These are phyloP conservation scores for Oryzias sinensis DNA, from an alignment of 2,797 vertebrate genomes.

Conservation along the genomic window DNA sequence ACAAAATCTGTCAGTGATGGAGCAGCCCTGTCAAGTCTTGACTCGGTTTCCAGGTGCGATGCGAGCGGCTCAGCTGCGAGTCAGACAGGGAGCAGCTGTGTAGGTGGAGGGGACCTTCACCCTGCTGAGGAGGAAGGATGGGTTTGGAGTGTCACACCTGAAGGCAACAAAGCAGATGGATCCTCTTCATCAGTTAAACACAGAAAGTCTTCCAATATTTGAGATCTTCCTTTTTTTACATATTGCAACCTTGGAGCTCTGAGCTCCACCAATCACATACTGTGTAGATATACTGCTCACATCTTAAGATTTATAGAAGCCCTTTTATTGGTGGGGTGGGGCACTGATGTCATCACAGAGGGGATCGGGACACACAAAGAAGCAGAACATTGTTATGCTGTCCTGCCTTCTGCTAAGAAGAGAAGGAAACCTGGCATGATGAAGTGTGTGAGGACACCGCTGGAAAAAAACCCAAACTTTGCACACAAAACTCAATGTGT, in stretches of 20 bases:
- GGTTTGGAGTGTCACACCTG: conserved; percentile 33
- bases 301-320: too few relatives aligned
- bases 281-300: neutral
- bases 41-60: conserved; percentile 28
- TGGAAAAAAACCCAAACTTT: conserved; percentile 10
- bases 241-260: conserved; percentile 29
- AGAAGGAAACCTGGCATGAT: neutral
- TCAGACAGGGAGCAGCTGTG: conserved; percentile 38
- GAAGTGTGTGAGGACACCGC: conserved; percentile 6
- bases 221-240: conserved; percentile 18
- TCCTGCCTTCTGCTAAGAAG: conserved; percentile 10
- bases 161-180: conserved; percentile 23
- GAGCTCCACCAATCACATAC: neutral
- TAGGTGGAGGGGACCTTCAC: conserved; percentile 9
- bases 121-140: conserved; percentile 1
- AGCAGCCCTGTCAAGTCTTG: too few relatives aligned
- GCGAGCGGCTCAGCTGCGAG: conserved; percentile 37
- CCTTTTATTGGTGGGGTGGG: too few relatives aligned
- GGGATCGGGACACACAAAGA: conserved; percentile 11
- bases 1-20: conserved; percentile 12
- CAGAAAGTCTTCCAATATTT: conserved; percentile 45
- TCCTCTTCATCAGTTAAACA: conserved; percentile 46
- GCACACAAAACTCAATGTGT: conserved; percentile 9
- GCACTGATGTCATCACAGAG: neutral
- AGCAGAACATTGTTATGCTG: neutral